Percentiles rank a stretch among this genome's conserved stretches.
Conservation (phyloP, 1,140 invertebrate species). For the Lasioglossum baleicum region DNA sequence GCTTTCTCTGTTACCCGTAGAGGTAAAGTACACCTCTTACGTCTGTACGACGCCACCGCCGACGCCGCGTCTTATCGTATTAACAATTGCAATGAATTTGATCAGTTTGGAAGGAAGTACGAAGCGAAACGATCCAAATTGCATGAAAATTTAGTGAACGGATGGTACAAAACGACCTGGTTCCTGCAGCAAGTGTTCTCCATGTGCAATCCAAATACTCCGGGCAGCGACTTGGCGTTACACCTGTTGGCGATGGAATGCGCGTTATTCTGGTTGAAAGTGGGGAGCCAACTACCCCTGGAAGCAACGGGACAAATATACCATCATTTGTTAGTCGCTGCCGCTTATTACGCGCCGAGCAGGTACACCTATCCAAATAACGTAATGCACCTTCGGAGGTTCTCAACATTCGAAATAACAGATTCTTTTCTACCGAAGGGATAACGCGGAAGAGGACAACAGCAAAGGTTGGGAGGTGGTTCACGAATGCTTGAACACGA, state of each 20-base stretch:
- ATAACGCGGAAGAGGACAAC: slow-evolving; percentile 59
- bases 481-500: slow-evolving; percentile 71
- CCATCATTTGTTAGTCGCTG: slow-evolving; percentile 71
- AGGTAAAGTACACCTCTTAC: slow-evolving; percentile 80
- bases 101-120: slow-evolving; percentile 68
- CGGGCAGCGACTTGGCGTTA: slow-evolving; percentile 56
- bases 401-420: background rate
- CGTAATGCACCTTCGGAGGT: too few relatives aligned
- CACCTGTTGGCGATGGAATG: slow-evolving; percentile 72
- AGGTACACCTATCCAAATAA: slow-evolving; percentile 58
- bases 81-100: slow-evolving; percentile 8
- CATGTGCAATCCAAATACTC: slow-evolving; percentile 60
- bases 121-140: slow-evolving; percentile 52
- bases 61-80: background rate
- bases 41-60: background rate
- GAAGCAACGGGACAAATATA: slow-evolving; percentile 71
- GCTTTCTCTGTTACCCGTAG: slow-evolving; percentile 89
- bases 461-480: slow-evolving; percentile 67
- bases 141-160: slow-evolving; percentile 56
- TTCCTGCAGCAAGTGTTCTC: slow-evolving; percentile 73
- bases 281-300: slow-evolving; percentile 64
- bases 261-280: slow-evolving; percentile 71
- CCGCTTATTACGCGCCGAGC: slow-evolving; percentile 66
- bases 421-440: background rate
- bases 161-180: slow-evolving; percentile 71